phyloP scores from a whole-genome alignment of 2,113 vertebrate genomes.

The Corythaeola cristata region DNA sequence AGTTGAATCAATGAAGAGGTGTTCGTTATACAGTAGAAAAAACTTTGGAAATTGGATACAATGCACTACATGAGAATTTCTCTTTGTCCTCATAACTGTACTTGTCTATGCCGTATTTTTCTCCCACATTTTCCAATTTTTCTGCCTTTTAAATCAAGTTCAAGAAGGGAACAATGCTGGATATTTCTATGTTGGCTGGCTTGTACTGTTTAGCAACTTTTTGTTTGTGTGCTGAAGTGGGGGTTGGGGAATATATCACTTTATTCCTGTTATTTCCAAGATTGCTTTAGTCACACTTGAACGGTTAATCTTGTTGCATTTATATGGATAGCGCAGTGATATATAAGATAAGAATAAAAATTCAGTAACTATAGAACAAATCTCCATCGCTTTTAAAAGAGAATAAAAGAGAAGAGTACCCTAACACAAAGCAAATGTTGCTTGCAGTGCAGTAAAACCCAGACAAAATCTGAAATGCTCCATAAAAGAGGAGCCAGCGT shows the following conservation, averaged over 20 bases:
- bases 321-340: not conserved
- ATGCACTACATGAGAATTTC: not conserved
- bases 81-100: conserved; percentile 3
- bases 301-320: conserved; percentile 13
- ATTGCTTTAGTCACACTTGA: conserved; percentile 28
- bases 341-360: conserved; percentile 19
- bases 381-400: conserved; percentile 11
- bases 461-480: conserved; percentile 28
- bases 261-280: not conserved
- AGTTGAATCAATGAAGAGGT: not conserved
- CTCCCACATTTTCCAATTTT: not conserved
- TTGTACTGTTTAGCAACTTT: conserved; percentile 33
- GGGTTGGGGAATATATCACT: not conserved
- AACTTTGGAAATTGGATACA: not conserved
- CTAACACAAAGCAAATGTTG: conserved; percentile 54
- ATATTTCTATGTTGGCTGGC: conserved; percentile 24
- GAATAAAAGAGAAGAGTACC: not conserved
- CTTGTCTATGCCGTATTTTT: not conserved
- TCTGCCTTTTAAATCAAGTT: conserved; percentile 36
- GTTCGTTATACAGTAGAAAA: not conserved
- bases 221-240: conserved; percentile 2
- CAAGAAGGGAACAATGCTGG: conserved; percentile 13
- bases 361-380: not conserved
- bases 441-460: conserved; percentile 20
- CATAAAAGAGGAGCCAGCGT: not conserved